Percentiles rank a stretch among this genome's conserved stretches.
phyloP scores from a whole-genome alignment of 2,888 invertebrate genomes.

The Hypselothyrea guttata region DNA sequence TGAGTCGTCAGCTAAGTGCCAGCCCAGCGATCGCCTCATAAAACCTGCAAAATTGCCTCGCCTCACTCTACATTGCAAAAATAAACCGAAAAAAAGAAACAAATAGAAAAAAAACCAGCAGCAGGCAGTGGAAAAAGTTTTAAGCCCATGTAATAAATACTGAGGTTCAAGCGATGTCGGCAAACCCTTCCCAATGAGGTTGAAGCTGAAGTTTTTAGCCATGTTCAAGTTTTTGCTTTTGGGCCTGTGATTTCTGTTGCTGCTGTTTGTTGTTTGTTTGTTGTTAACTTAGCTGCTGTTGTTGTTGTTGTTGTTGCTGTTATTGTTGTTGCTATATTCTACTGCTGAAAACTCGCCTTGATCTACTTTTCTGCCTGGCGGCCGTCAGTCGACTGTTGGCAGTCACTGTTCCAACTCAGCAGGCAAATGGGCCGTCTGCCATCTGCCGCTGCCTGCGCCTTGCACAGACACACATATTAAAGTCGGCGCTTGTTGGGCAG shows the following conservation, averaged over 20 bases:
- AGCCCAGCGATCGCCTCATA: conserved; percentile 67
- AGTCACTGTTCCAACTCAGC: conserved; percentile 61
- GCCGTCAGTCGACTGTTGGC: conserved; percentile 43
- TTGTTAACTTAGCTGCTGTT: conserved; percentile 13
- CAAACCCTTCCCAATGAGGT: conserved; percentile 50
- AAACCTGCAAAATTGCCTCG: conserved; percentile 55
- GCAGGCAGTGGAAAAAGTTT: conserved; percentile 39
- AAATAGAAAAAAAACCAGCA: conserved; percentile 4
- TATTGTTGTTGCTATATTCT: conserved; percentile 20
- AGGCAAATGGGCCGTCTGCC: conserved; percentile 62
- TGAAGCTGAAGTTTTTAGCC: conserved; percentile 61
- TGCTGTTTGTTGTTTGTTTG: conserved; percentile 21
- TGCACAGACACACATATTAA: conserved; percentile 27
- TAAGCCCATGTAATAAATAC: conserved; percentile 66
- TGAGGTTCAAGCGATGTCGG: conserved; percentile 39
- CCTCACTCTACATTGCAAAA: conserved; percentile 23
- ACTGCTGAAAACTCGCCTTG: conserved; percentile 57
- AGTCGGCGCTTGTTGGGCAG: conserved; percentile 4
- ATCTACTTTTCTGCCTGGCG: conserved; percentile 66
- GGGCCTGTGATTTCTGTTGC: conserved; percentile 44
- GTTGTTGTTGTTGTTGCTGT: conserved; percentile 20
- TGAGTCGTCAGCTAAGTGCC: not conserved
- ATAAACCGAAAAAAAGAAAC: conserved; percentile 7
- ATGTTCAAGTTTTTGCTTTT: conserved; percentile 33
- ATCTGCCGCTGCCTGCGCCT: conserved; percentile 29